Conservation (phyloP, 2,797 vertebrate genomes). For the Sebastes vulpes region DNA sequence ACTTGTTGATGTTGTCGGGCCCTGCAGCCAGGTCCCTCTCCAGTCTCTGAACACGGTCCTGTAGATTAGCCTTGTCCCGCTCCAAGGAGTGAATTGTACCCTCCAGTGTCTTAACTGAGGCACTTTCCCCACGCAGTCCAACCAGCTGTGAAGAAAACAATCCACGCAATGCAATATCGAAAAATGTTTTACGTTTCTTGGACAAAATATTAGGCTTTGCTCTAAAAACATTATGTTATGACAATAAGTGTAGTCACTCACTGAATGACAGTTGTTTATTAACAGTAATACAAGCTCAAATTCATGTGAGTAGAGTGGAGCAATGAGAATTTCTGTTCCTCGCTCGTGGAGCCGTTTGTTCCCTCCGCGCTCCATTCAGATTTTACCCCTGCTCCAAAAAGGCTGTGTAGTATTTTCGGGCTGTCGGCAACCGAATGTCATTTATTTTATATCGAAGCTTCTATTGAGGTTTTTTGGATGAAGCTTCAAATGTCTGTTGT, state of each 20-base stretch:
- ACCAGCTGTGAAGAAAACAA: conserved; percentile 83
- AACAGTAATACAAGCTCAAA: neutral
- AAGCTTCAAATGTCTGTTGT: neutral
- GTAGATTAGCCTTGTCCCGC: conserved; percentile 90
- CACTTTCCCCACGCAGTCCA: conserved; percentile 87
- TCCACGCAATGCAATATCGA: neutral
- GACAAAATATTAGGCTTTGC: neutral
- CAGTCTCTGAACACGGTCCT: conserved; percentile 89
- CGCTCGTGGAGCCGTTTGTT: too few relatives aligned
- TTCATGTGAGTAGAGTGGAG: neutral
- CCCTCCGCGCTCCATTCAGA: too few relatives aligned
- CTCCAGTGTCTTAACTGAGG: conserved; percentile 89
- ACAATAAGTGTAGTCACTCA: neutral
- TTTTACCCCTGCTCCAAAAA: neutral
- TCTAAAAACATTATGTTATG: neutral
- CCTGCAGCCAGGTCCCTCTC: conserved; percentile 88
- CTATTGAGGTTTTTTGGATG: neutral
- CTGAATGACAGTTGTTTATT: neutral
- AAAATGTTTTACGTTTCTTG: neutral
- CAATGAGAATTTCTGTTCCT: neutral
- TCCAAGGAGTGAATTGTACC: conserved; percentile 90
- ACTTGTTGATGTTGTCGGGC: conserved; percentile 70
- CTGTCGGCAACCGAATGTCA: neutral
- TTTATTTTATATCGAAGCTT: neutral
- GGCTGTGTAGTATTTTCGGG: neutral